These are phyloP conservation scores for Aleiodes leptofemur DNA, from an alignment of 2,888 invertebrate species.

Conservation along the genomic window DNA sequence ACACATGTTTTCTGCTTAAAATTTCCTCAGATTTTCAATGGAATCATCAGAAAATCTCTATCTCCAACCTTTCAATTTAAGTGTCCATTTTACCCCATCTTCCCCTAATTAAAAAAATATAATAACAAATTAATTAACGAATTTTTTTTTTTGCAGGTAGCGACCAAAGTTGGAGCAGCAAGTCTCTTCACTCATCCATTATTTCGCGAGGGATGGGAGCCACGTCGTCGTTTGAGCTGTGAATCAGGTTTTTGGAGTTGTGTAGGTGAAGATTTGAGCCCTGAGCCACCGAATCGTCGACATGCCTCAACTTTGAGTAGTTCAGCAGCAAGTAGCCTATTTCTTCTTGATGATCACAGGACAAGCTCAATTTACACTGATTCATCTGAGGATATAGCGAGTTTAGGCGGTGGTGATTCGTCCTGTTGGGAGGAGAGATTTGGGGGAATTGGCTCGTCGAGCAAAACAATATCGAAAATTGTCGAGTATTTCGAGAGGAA, in stretches of 20 bases:
- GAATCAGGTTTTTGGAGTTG: conserved; percentile 94
- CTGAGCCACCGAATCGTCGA: conserved; percentile 72
- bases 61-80: too few species aligned
- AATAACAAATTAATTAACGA: too few species aligned
- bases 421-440: conserved; percentile 82
- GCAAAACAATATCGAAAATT: conserved; percentile 83
- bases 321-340: conserved; percentile 77
- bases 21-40: too few species aligned
- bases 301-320: conserved; percentile 75
- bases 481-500: conserved; percentile 93
- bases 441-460: conserved; percentile 77
- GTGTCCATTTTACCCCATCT: too few species aligned
- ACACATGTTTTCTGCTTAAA: too few species aligned
- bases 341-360: conserved; percentile 80
- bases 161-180: conserved; percentile 77
- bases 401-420: conserved; percentile 86
- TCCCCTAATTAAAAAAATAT: too few species aligned
- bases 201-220: conserved; percentile 74
- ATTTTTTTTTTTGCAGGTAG: conserved; percentile 62
- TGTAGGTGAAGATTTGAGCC: conserved; percentile 85
- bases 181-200: conserved; percentile 80
- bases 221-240: conserved; percentile 88
- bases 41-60: too few species aligned
- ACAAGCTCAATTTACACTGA: conserved; percentile 91
- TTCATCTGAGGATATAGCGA: conserved; percentile 90